A percentile compares a stretch with the other conserved stretches of the same genome.
Evolutionary conservation across 2,797 vertebrate species (phyloP).

Genomic region (Phalloptychus januarius): DNA sequence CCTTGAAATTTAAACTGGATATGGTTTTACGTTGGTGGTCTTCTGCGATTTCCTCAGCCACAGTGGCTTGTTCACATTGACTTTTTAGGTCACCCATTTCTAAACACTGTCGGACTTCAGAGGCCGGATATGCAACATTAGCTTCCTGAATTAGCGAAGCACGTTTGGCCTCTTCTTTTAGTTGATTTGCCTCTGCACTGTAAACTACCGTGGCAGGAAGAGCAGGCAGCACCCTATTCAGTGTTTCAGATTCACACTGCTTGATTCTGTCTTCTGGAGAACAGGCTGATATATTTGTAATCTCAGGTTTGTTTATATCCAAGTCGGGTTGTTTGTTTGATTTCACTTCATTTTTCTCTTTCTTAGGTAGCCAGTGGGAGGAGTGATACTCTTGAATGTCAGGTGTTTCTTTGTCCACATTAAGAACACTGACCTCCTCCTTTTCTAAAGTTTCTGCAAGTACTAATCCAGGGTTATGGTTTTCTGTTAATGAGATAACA

Average conservation of each 20-base stretch:
- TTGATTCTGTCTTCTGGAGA: constrained; percentile 53
- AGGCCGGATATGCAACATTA: constrained; percentile 49
- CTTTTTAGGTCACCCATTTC: constrained; percentile 54
- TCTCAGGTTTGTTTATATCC: constrained; percentile 48
- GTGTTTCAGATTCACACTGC: constrained; percentile 33
- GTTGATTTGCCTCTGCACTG: constrained; percentile 8
- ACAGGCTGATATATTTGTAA: constrained; percentile 41
- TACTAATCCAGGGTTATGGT: constrained; percentile 14
- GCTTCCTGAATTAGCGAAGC: constrained; percentile 43
- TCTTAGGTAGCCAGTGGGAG: constrained; percentile 16
- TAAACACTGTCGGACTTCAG: constrained; percentile 34
- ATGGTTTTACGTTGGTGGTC: constrained; percentile 11
- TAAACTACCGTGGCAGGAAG: background rate
- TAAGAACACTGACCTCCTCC: constrained; percentile 21
- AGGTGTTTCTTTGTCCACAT: constrained; percentile 12
- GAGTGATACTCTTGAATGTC: constrained; percentile 14
- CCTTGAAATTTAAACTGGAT: constrained; percentile 24
- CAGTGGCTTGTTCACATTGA: constrained; percentile 11
- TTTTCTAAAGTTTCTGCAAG: constrained; percentile 32
- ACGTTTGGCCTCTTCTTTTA: constrained; percentile 40
- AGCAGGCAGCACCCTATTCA: constrained; percentile 34
- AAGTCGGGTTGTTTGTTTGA: constrained; percentile 24
- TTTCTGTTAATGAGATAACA: constrained; percentile 40
- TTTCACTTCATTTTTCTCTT: constrained; percentile 67
- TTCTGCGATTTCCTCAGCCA: constrained; percentile 37